A percentile compares a stretch with the other conserved stretches of the same genome.
These are phyloP conservation scores for Eristalis tenax DNA, from an alignment of 2,888 invertebrate species.

Conservation along the genomic window DNA sequence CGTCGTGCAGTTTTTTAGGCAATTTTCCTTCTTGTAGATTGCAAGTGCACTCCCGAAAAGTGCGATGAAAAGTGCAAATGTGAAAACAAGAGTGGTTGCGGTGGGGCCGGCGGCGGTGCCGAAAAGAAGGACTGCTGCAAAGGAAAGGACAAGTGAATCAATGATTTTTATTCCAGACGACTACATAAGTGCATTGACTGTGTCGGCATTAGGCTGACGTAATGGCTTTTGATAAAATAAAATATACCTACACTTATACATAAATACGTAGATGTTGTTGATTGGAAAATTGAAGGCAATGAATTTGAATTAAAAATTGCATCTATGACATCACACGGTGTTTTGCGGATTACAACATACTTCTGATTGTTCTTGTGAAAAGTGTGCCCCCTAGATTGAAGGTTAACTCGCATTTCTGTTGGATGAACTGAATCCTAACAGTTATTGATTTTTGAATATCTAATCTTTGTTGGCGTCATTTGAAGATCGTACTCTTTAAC, in stretches of 20 bases:
- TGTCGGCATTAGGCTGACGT: background rate
- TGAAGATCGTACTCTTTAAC: too few relatives aligned
- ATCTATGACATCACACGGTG: background rate
- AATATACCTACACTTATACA: background rate
- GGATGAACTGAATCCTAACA: too few relatives aligned
- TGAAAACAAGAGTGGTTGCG: conserved; percentile 74
- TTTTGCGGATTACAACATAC: background rate
- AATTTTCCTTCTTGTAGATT: conserved; percentile 73
- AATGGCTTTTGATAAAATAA: conserved; percentile 29
- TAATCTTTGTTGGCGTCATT: too few relatives aligned
- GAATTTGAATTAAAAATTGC: background rate
- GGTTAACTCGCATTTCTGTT: background rate
- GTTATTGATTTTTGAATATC: too few relatives aligned
- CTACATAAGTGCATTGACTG: background rate
- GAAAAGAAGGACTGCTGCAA: conserved; percentile 73
- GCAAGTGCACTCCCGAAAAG: conserved; percentile 78
- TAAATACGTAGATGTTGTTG: background rate
- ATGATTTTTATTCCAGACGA: background rate
- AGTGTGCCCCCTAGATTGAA: background rate
- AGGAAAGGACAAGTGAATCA: conserved; percentile 58
- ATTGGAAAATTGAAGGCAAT: background rate
- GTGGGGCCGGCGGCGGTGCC: conserved; percentile 69
- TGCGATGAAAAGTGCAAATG: conserved; percentile 78
- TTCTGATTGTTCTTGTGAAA: background rate
- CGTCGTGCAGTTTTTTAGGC: background rate